Conservation (phyloP, 2,113 vertebrate genomes). For the Gobio gobio region DNA sequence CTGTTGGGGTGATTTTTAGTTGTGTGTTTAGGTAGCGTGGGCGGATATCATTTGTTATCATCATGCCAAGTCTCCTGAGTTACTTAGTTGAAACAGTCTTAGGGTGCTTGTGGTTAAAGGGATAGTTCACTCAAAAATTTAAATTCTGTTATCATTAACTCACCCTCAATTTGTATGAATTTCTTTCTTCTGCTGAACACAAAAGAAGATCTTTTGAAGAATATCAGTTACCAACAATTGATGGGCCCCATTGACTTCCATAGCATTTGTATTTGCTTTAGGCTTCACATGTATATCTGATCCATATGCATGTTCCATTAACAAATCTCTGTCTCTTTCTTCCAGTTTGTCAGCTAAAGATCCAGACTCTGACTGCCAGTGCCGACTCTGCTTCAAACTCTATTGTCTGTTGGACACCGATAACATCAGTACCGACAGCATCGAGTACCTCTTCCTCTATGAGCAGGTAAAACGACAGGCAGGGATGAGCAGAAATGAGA, state of each 20-base stretch:
- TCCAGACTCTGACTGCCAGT: conserved; percentile 74
- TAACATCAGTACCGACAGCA: conserved; percentile 84
- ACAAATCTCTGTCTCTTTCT: conserved; percentile 23
- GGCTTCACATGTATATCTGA: neutral
- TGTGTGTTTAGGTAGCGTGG: conserved; percentile 8
- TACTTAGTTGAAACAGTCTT: neutral
- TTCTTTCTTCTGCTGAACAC: no score
- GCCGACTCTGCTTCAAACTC: conserved; percentile 89
- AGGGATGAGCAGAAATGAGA: neutral
- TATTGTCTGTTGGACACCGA: conserved; percentile 89
- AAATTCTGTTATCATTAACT: no score
- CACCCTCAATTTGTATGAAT: no score
- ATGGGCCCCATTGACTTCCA: no score
- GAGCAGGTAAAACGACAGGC: conserved; percentile 81
- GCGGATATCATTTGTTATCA: neutral
- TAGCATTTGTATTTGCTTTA: neutral
- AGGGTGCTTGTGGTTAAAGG: neutral
- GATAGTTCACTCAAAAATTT: no score
- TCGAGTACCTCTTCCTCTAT: conserved; percentile 90
- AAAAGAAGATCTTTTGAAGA: no score
- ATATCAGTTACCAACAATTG: no score
- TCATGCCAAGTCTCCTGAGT: neutral
- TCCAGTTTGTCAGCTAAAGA: conserved; percentile 79
- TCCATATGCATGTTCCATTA: neutral
- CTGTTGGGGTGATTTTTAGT: neutral